Conservation (phyloP, 2,888 invertebrate genomes). For the Maniola hyperantus region DNA sequence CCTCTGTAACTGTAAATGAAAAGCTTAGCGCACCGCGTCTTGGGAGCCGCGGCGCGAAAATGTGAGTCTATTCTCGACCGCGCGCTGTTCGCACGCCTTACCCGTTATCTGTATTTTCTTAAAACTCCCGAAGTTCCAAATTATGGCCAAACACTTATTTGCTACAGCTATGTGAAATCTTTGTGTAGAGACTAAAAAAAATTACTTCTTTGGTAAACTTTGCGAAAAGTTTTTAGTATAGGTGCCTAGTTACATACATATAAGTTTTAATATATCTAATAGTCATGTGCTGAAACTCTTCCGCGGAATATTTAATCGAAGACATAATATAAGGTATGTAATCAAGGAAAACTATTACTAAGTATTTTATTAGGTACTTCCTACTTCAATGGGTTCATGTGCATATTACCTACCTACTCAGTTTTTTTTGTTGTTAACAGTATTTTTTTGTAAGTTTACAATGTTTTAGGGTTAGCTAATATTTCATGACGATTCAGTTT, state of each 20-base stretch:
- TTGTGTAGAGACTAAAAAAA: background rate
- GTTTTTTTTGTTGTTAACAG: too few relatives aligned
- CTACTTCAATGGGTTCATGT: too few relatives aligned
- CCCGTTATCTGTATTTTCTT: background rate
- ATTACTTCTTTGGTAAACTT: background rate
- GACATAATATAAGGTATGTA: background rate
- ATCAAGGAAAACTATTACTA: background rate
- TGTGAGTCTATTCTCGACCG: conserved; percentile 23
- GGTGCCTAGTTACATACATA: too few relatives aligned
- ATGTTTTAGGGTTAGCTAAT: too few relatives aligned
- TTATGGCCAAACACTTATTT: background rate
- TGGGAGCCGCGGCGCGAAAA: conserved; percentile 25
- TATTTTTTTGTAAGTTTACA: too few relatives aligned
- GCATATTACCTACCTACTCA: too few relatives aligned
- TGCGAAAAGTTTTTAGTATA: background rate
- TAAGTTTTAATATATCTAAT: background rate
- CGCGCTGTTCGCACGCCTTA: conserved; percentile 26
- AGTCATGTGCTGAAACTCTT: background rate
- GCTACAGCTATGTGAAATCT: background rate
- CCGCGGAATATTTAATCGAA: background rate
- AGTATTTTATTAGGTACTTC: background rate
- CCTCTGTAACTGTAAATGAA: background rate
- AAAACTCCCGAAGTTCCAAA: conserved; percentile 6
- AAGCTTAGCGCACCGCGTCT: conserved; percentile 11
- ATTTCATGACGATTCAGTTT: too few relatives aligned